A percentile compares a stretch with the other conserved stretches of the same genome.
phyloP scores from a whole-genome alignment of 2,888 invertebrate species.

The Aleiodes testaceus region DNA sequence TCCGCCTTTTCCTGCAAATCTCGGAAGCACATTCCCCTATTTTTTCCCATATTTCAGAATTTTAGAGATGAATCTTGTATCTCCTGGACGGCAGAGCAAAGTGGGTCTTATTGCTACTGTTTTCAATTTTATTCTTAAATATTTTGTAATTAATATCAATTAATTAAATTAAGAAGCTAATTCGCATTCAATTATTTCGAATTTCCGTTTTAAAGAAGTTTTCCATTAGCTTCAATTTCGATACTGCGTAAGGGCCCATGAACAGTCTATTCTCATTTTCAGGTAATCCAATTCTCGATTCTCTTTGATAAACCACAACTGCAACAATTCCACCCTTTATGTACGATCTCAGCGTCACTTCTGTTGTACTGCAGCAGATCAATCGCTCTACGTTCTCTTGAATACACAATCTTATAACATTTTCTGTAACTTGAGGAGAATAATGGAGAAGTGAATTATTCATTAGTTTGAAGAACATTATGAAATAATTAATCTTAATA shows the following conservation, averaged over 20 bases:
- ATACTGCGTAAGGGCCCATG: conserved; percentile 77
- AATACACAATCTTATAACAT: conserved; percentile 76
- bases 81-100: conserved; percentile 79
- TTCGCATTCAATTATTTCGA: neutral
- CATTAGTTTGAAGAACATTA: too few species aligned
- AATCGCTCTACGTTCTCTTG: conserved; percentile 75
- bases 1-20: conserved; percentile 75
- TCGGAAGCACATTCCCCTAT: conserved; percentile 73
- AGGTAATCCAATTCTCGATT: conserved; percentile 74
- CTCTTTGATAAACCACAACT: conserved; percentile 75
- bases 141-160: neutral
- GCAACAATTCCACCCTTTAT: conserved; percentile 73
- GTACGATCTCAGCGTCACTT: conserved; percentile 74
- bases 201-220: conserved; percentile 72
- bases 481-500: neutral
- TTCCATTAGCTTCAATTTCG: conserved; percentile 76
- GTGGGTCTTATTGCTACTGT: conserved; percentile 78
- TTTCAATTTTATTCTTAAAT: conserved; percentile 63
- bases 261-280: conserved; percentile 73
- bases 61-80: conserved; percentile 75
- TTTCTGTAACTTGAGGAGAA: conserved; percentile 74
- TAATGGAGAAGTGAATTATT: conserved; percentile 13
- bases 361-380: conserved; percentile 78
- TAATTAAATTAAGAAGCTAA: neutral
- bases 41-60: conserved; percentile 74